A percentile compares a stretch with the other conserved stretches of the same genome.
phyloP scores from a whole-genome alignment of 2,888 invertebrate genomes.

The Oxystoma pomonae region DNA sequence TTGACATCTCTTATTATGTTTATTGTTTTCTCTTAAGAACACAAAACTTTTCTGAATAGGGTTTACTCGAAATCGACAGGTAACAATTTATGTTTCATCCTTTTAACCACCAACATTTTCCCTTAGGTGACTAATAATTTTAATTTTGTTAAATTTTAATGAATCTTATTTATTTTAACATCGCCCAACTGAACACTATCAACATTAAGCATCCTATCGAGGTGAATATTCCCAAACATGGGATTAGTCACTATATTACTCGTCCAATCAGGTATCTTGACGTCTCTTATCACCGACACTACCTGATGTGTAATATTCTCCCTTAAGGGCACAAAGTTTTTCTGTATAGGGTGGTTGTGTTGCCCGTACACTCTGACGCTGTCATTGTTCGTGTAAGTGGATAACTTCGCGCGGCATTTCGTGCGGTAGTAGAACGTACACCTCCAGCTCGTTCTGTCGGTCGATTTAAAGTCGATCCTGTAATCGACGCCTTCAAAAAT shows the following conservation, averaged over 20 bases:
- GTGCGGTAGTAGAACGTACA: conserved; percentile 29
- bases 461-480: conserved; percentile 26
- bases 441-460: conserved; percentile 29
- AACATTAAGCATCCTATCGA: neutral
- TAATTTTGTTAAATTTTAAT: no score
- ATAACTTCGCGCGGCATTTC: conserved; percentile 28
- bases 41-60: no score
- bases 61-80: no score
- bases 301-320: conserved; percentile 12
- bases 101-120: no score
- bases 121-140: no score
- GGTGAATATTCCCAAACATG: neutral
- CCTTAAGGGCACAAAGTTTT: conserved; percentile 12
- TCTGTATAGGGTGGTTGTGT: conserved; percentile 28
- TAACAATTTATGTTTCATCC: no score
- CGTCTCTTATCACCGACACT: conserved; percentile 12
- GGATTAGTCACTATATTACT: neutral
- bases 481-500: conserved; percentile 30
- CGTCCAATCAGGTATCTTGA: neutral
- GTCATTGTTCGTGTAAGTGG: conserved; percentile 20
- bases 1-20: conserved; percentile 3
- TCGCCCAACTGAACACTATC: neutral
- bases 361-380: conserved; percentile 23
- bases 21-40: conserved; percentile 10
- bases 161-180: neutral